Evolutionary conservation across 2,888 invertebrate genomes (phyloP), one percentile per base, ranked within the genome.

Genomic region (Limnephilus lunatus): DNA sequence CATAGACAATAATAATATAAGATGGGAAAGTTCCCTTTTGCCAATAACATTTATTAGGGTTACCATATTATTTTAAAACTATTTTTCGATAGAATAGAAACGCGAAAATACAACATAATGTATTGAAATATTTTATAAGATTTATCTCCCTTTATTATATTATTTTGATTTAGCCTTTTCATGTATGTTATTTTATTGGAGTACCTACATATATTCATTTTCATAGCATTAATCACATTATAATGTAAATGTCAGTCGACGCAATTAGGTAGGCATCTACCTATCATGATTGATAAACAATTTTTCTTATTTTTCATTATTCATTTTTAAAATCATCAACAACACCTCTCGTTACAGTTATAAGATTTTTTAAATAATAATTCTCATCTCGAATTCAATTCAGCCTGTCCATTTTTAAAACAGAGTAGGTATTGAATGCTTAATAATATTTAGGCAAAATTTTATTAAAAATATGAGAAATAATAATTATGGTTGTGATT

Each of bases 401-500:
- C n/a, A n/a, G 25, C 7, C 68, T 68, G 25, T n/a, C 25, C 25
- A 68, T 68, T 68, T 53, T 15, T 53, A 39, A 35, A 83, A 32
- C 19, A 83, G 35, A 35, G 15, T 19, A 35, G 83, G 31, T 35
- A 35, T 32, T 31, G 35, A 32, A 83, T 19, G 30, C 35, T 35
- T 83, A 35, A 32, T 19, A 83, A 48, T 14, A 44, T 44, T 14
- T 32, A 35, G 7, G 5, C 32, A 83, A 83, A 83, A 25, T 83
- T 32, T 31, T n/a, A 35, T 35, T 35, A 83, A 30, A 80, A 35
- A 19, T 89, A 81, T 89, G 88, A 89, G 81, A 89, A 89, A 81
- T 89, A 39, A 89, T 89, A 39, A 89, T 89, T 89, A 89, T 89
- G 88, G 88, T 89, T 89, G 88, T 89, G 88, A 89, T 89, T 80